Base-by-base conservation (phyloP, 92 coral and sea anemone species). In the Porites divaricata region DNA sequence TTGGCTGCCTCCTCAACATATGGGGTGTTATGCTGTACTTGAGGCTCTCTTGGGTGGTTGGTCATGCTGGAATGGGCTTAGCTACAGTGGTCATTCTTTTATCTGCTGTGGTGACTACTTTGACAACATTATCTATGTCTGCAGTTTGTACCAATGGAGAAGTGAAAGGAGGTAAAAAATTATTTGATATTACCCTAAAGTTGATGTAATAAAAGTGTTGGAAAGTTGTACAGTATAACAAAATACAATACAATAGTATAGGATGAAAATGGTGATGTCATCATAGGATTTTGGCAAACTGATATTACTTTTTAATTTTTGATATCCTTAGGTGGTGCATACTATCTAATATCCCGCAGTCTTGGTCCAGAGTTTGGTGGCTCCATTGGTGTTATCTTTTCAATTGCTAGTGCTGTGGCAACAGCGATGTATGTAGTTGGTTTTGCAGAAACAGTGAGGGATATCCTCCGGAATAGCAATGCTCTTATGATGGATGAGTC, bases 331-430 rank as follows among this genome's bases (percentile, higher is more conserved):
- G 99, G 99, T 74, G 99, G 99, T 14, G 95, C 98, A 1, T 96
- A 94, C 72, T 96, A 85, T 64, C 91, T 96, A 9, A 94, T 96
- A 69, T 96, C 99, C 35, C 90, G 99, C 72, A 96, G 97, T 74
- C 93, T 96, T 81, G 99, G 99, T 8, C 99, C 99, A 67, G 97
- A 96, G 78, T 96, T 96, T 91, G 99, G 99, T 76, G 99, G 99
- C 69, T 95, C 99, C 23, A 96, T 96, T 56, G 99, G 99, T 56
- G 84, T 96, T 3, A 95, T 96, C 48, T 96, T 96, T 80, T 96
- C 99, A 41, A 87, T 95, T 5, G 99, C 99, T 5, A 96, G 95
- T 86, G 99, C 99, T 21, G 98, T 95, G 62, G 99, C 98, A 22
- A 92, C 92, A 11, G 99, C 99, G 14, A 91, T 96, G 98, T 96